phyloP scores from a whole-genome alignment of 2,888 invertebrate species.

The Noctua janthina region DNA sequence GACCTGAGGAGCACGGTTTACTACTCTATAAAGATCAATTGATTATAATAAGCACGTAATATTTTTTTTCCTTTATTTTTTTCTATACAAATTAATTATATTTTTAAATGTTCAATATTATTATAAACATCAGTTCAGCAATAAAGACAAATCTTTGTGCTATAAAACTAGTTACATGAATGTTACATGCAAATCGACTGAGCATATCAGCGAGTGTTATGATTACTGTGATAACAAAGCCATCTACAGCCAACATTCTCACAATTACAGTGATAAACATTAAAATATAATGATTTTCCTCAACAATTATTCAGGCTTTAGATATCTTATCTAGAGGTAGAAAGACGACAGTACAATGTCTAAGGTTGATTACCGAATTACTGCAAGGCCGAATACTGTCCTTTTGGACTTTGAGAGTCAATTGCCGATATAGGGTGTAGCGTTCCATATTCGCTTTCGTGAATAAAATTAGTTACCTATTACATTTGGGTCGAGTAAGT shows the following conservation, averaged over 20 bases:
- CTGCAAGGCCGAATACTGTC: neutral
- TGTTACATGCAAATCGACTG: constrained; percentile 24
- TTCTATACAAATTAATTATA: too few relatives aligned
- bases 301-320: constrained; percentile 26
- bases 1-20: too few relatives aligned
- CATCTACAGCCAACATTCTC: neutral
- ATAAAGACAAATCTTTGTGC: constrained; percentile 10
- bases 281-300: constrained; percentile 41
- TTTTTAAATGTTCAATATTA: too few relatives aligned
- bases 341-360: constrained; percentile 14
- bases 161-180: constrained; percentile 6
- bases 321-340: constrained; percentile 19
- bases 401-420: constrained; percentile 5
- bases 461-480: neutral
- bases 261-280: constrained; percentile 11
- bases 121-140: neutral
- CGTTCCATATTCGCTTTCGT: neutral
- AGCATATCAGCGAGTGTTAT: constrained; percentile 27
- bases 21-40: too few relatives aligned
- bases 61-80: too few relatives aligned
- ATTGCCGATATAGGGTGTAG: neutral
- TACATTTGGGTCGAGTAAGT: neutral
- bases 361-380: neutral
- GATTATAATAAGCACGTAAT: too few relatives aligned
- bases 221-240: constrained; percentile 26